Conservation (phyloP, 2,797 vertebrate genomes). For the Microcaecilia unicolor region DNA sequence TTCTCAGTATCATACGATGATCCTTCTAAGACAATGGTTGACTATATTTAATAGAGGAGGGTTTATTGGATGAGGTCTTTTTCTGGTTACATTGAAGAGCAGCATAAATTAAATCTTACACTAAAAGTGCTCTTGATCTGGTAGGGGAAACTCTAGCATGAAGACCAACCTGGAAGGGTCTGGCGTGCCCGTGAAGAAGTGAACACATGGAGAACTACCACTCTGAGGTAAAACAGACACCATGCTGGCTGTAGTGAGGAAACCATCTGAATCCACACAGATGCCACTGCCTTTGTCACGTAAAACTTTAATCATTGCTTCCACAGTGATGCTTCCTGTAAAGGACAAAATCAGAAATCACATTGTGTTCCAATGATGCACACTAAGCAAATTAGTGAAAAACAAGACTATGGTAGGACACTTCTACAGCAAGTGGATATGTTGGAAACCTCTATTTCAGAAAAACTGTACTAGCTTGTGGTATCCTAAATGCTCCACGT, state of each 20-base stretch:
- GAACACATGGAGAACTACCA: conserved; percentile 49
- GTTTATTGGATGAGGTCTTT: too few species aligned
- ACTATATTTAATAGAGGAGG: too few species aligned
- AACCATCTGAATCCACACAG: conserved; percentile 56
- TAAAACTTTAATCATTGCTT: conserved; percentile 57
- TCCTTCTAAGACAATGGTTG: too few species aligned
- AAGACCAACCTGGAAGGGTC: conserved; percentile 61
- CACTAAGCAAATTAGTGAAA: too few species aligned
- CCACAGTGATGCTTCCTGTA: conserved; percentile 50
- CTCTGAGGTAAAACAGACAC: conserved; percentile 61
- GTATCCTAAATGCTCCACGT: too few species aligned
- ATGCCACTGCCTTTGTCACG: conserved; percentile 55
- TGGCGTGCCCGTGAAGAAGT: conserved; percentile 67
- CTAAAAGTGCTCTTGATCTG: background rate
- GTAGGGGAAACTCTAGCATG: background rate
- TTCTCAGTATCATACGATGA: too few species aligned
- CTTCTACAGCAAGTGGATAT: too few species aligned
- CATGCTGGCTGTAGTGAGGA: conserved; percentile 60
- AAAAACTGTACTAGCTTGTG: too few species aligned
- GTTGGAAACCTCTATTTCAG: too few species aligned
- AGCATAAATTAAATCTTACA: background rate
- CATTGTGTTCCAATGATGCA: too few species aligned
- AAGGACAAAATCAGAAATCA: background rate
- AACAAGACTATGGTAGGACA: too few species aligned
- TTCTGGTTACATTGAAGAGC: too few species aligned